Evolutionary conservation across 1,140 invertebrate species (phyloP).

Genomic region (Drosophila ananassae): DNA sequence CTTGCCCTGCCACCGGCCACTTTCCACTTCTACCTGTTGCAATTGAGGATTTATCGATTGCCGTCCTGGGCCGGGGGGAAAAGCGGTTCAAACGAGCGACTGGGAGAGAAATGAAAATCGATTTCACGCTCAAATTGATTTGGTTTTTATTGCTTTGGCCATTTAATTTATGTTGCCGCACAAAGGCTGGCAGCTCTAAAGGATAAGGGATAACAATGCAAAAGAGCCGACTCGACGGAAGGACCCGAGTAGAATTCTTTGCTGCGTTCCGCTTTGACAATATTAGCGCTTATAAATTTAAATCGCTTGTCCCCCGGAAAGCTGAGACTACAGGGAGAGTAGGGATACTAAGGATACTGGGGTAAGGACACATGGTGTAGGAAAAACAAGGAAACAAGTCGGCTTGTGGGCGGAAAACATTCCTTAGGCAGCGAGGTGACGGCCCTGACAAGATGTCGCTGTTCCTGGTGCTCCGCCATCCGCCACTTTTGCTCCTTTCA

Average conservation of each 20-base stretch:
- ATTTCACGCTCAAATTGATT: conserved; percentile 81
- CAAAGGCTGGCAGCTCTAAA: conserved; percentile 34
- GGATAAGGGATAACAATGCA: conserved; percentile 59
- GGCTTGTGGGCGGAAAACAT: conserved; percentile 47
- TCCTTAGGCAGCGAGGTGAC: conserved; percentile 65
- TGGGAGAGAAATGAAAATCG: conserved; percentile 64
- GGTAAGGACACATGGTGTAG: conserved; percentile 7
- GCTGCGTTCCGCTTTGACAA: conserved; percentile 55
- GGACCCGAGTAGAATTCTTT: conserved; percentile 47
- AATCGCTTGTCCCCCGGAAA: conserved; percentile 36
- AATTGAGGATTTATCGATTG: conserved; percentile 68
- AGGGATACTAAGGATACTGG: conserved; percentile 6
- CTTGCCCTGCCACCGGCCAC: conserved; percentile 32
- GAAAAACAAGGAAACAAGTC: conserved; percentile 34
- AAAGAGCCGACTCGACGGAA: not conserved
- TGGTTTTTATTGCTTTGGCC: conserved; percentile 71
- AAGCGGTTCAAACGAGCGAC: conserved; percentile 19
- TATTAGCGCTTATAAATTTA: conserved; percentile 78
- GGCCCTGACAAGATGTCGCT: conserved; percentile 58
- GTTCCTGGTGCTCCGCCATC: conserved; percentile 12
- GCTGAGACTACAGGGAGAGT: not conserved
- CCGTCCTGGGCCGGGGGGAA: not conserved
- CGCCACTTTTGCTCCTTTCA: conserved; percentile 5
- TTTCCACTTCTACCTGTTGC: conserved; percentile 58
- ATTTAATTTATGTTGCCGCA: conserved; percentile 68